These are phyloP conservation scores for Eubasilissa splendida DNA, from an alignment of 2,888 invertebrate genomes.

Conservation along the genomic window DNA sequence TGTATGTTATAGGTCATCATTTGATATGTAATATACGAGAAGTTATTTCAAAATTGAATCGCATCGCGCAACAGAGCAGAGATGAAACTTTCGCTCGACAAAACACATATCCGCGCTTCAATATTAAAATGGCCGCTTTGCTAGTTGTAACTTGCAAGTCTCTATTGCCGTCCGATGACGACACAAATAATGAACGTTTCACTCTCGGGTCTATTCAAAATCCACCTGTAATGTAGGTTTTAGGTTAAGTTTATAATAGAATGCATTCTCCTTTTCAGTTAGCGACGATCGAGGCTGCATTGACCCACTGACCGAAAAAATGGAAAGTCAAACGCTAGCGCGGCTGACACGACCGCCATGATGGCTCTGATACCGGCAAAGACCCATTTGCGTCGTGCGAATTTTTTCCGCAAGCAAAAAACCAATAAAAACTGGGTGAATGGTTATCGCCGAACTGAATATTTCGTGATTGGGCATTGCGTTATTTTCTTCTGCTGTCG, in stretches of 20 bases:
- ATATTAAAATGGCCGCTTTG: neutral
- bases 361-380: neutral
- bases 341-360: constrained; percentile 26
- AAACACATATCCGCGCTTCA: neutral
- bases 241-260: constrained; percentile 50
- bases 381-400: neutral
- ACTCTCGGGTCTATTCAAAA: constrained; percentile 25
- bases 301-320: constrained; percentile 51
- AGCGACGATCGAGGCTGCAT: constrained; percentile 25
- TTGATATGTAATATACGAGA: too few relatives aligned
- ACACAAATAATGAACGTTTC: constrained; percentile 25
- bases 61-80: too few relatives aligned
- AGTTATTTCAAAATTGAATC: too few relatives aligned
- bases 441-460: neutral
- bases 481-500: neutral
- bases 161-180: constrained; percentile 15
- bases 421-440: neutral
- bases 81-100: neutral
- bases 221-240: constrained; percentile 47
- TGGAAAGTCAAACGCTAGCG: constrained; percentile 42
- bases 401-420: neutral
- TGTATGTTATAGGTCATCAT: too few relatives aligned
- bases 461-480: constrained; percentile 10
- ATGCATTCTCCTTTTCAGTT: constrained; percentile 34
- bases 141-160: neutral